phyloP scores from a whole-genome alignment of 1,140 invertebrate species.

The Meteorus sp. region DNA sequence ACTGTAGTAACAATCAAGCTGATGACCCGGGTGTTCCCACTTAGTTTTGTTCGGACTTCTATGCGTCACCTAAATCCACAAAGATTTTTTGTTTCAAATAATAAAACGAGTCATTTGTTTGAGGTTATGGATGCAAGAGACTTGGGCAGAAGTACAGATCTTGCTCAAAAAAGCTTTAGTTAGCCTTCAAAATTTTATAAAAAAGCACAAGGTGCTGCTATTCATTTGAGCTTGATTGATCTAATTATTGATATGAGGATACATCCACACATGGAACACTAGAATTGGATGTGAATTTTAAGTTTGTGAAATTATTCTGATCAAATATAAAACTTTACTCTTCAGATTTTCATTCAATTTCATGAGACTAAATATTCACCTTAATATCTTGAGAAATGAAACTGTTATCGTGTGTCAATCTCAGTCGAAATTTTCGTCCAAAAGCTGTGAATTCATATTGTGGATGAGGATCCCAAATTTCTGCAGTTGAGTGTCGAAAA shows the following conservation, averaged over 20 bases:
- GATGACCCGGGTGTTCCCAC: conserved; percentile 53
- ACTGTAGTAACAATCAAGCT: conserved; percentile 70
- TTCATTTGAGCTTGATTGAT: too few relatives aligned
- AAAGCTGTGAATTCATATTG: conserved; percentile 70
- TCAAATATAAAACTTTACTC: neutral
- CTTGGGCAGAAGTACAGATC: too few relatives aligned
- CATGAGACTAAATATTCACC: conserved; percentile 41
- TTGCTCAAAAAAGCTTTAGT: too few relatives aligned
- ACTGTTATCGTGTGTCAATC: conserved; percentile 62
- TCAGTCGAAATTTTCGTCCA: conserved; percentile 61
- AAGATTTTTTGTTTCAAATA: neutral
- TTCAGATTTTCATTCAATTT: neutral
- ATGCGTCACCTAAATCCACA: conserved; percentile 60
- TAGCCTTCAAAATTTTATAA: too few relatives aligned
- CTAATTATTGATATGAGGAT: too few relatives aligned
- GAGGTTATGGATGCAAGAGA: too few relatives aligned
- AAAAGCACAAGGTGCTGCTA: too few relatives aligned
- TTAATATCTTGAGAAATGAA: conserved; percentile 62
- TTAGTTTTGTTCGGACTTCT: conserved; percentile 61
- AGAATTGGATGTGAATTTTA: too few relatives aligned
- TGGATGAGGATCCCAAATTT: conserved; percentile 75
- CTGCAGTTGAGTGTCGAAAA: conserved; percentile 63
- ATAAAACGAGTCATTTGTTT: neutral
- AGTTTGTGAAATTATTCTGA: too few relatives aligned
- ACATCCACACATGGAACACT: too few relatives aligned